These are phyloP conservation scores for Centruroides vittatus DNA, from an alignment of 1,140 invertebrate species.

Conservation along the genomic window DNA sequence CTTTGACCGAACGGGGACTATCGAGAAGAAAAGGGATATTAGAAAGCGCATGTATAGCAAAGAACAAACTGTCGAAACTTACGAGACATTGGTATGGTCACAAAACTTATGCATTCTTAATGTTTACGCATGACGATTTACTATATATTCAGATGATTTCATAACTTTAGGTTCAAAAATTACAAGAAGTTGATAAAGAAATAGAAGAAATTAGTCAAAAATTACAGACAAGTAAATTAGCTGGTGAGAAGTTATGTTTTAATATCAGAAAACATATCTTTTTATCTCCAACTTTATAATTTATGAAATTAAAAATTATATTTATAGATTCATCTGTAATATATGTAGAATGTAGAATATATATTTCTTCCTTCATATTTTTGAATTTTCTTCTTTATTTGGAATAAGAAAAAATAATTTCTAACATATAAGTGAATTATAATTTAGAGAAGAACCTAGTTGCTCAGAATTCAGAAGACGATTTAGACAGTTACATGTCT, in stretches of 20 bases:
- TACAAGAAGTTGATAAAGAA: conserved; percentile 40
- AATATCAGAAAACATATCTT: not conserved
- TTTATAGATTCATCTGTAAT: too few relatives aligned
- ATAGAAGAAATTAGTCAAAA: conserved; percentile 43
- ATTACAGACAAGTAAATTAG: conserved; percentile 28
- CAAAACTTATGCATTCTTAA: conserved; percentile 26
- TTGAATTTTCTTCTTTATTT: too few relatives aligned
- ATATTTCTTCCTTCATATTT: too few relatives aligned
- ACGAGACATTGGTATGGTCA: conserved; percentile 53
- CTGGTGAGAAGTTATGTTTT: too few relatives aligned
- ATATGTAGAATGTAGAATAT: too few relatives aligned
- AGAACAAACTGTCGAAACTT: conserved; percentile 50
- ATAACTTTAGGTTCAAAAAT: conserved; percentile 31
- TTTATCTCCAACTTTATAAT: conserved; percentile 17
- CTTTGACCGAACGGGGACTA: conserved; percentile 81
- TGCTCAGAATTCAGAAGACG: conserved; percentile 26
- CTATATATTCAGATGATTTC: too few relatives aligned
- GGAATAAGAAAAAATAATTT: not conserved
- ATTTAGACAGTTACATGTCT: conserved; percentile 32
- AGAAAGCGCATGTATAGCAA: conserved; percentile 52
- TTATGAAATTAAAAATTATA: too few relatives aligned
- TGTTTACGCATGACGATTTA: conserved; percentile 31
- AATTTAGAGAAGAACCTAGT: conserved; percentile 1
- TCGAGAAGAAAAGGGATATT: conserved; percentile 70
- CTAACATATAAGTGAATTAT: not conserved